These are phyloP conservation scores for Larimichthys crocea DNA, from an alignment of 2,113 vertebrate genomes.

Conservation along the genomic window DNA sequence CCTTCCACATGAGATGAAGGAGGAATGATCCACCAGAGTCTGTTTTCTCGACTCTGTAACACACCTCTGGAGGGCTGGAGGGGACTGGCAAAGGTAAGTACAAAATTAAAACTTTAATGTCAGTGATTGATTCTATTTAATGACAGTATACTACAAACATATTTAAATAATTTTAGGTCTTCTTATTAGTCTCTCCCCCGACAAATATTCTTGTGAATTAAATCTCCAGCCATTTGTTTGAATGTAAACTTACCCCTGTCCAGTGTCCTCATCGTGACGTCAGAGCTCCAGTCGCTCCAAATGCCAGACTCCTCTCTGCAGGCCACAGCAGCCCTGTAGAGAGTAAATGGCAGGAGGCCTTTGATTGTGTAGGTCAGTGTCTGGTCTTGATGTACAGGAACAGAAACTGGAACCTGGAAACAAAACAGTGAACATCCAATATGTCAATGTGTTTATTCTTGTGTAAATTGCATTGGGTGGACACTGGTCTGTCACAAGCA, in stretches of 20 bases:
- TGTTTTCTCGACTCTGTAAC: slow-evolving; percentile 45
- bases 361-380: not conserved
- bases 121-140: not conserved
- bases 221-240: not conserved
- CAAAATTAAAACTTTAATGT: not conserved
- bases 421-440: not conserved
- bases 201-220: not conserved
- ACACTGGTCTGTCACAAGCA: not conserved
- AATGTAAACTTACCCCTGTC: slow-evolving; percentile 29
- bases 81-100: slow-evolving; percentile 12
- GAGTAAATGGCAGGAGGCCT: slow-evolving; percentile 23
- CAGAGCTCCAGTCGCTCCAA: slow-evolving; percentile 59
- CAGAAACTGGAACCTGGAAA: slow-evolving; percentile 19
- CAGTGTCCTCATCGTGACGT: slow-evolving; percentile 4
- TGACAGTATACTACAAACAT: not conserved
- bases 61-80: slow-evolving; percentile 35
- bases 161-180: not conserved
- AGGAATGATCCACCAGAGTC: not conserved
- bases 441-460: not conserved
- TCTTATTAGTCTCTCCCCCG: not conserved
- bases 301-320: slow-evolving; percentile 3
- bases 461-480: not conserved
- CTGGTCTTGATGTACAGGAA: rapidly evolving
- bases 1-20: slow-evolving; percentile 60
- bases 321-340: slow-evolving; percentile 47